Evolutionary conservation across 2,888 invertebrate species (phyloP).

Genomic region (Drosophila monieri): DNA sequence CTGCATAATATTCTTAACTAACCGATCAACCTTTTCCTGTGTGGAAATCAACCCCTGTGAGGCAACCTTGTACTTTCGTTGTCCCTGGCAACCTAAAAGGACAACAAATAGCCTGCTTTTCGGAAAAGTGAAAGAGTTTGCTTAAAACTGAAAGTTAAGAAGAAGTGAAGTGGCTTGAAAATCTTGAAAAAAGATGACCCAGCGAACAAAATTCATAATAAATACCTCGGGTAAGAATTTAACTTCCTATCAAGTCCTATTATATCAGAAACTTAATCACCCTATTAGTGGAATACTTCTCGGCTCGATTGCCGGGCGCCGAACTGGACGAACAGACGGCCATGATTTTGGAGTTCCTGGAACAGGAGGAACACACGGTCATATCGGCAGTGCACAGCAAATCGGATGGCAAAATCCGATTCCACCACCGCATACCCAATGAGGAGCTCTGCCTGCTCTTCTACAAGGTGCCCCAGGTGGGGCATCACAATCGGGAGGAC

Average conservation of each 20-base stretch:
- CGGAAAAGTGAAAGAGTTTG: constrained; percentile 63
- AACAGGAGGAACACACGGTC: constrained; percentile 84
- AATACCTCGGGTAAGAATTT: constrained; percentile 83
- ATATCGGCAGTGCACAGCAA: constrained; percentile 84
- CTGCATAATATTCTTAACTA: background rate
- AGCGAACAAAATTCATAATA: constrained; percentile 82
- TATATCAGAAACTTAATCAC: background rate
- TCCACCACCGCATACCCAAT: constrained; percentile 83
- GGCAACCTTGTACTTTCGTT: constrained; percentile 46
- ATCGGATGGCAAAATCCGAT: constrained; percentile 83
- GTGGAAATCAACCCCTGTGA: constrained; percentile 16
- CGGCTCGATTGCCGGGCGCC: constrained; percentile 73
- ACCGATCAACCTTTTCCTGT: background rate
- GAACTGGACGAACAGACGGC: constrained; percentile 81
- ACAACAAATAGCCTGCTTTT: constrained; percentile 58
- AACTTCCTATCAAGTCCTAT: background rate
- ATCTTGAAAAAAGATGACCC: constrained; percentile 51
- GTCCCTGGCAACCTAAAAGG: constrained; percentile 48
- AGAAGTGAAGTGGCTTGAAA: constrained; percentile 2
- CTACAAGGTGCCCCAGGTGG: constrained; percentile 84
- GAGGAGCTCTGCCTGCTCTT: constrained; percentile 84
- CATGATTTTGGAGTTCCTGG: constrained; percentile 84
- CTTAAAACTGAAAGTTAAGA: constrained; percentile 66
- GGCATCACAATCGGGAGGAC: constrained; percentile 33
- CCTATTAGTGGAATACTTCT: constrained; percentile 81